Base-by-base conservation (phyloP, 2,113 vertebrate species). In the Austrofundulus limnaeus region DNA sequence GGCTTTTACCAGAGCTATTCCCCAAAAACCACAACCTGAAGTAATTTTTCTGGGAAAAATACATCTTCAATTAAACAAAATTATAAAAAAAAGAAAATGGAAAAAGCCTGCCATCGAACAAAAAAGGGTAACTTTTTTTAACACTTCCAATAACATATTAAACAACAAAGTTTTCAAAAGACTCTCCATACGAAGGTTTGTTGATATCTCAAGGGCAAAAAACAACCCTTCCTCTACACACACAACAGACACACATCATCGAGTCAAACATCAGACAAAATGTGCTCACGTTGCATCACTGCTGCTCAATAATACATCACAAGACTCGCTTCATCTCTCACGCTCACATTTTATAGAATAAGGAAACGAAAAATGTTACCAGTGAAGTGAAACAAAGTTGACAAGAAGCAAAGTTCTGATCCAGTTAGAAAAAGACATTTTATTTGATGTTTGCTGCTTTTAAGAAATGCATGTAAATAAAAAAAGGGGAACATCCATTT, bases 291-390 rank as follows among this genome's bases (percentile, higher is more conserved):
- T 63, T 64, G 55, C 37, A 66, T 73, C 57, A 46, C 58, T 62
- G 50, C 70, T 49, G 60, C 63, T 85, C 67, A 84, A 86, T 85
- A 72, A 86, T 76, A 55, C 56, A 85, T 74, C 53, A 79, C 63
- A 77, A 70, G 51, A 50, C 42, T 72, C 48, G 47, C 56, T 51
- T 61, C 69, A 63, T 65, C 16, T 69, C 53, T 61, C 38, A 45
- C 47, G 24, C 37, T 66, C 24, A 41, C 16, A 57, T 48, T 60
- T 63, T 66, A 70, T 19, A 52, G 61, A 67, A 66, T 51, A 60
- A 25, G 51, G 38, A 68, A 68, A 60, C 21, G 21, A 41, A 61
- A 61, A 55, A 57, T 38, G 20, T 48, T n/a, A 2, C 20, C 20
- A 19, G 11, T 45, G 20, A 56, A 63, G 56, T 23, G 28, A 61